Base-by-base conservation (phyloP, 2,797 vertebrate genomes). In the Pogonophryne albipinna region DNA sequence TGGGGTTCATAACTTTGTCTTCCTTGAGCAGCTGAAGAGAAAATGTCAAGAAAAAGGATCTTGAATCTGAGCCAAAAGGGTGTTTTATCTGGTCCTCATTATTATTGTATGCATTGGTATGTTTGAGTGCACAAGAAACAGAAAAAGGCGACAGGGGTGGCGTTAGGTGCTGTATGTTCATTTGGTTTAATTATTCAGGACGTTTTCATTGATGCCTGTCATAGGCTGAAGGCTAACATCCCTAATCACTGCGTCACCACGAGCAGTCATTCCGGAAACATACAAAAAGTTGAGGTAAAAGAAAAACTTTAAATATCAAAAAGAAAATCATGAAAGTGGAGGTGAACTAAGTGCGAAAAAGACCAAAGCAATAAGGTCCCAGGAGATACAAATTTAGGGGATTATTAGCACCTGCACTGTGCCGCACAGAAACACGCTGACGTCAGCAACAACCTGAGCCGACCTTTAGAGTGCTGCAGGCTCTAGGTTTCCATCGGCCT, bases 401-500 rank as follows among this genome's bases (percentile, higher is more conserved):
- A 23, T 71, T 66, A 50, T 58, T 75, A 42, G 49, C 83, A 84
- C 62, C 68, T 89, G 85, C 41, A 50, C 20, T 20, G 47, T 2
- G 67, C 77, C 61, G 59, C 27, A 70, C 41, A 51, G 52, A 71
- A 46, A 19, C 51, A 44, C 46, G 45, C 52, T 84, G 85, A 89
- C 73, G 77, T 92, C 78, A 87, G 66, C 64, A 34, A 38, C 53
- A 57, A 71, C 79, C 78, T 31, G 55, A 70, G 73, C 53, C 44
- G 44, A 85, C 83, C 85, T 78, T 79, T 63, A 1, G 59, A 86
- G 72, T 52, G 83, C 75, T 79, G 71, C 56, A 10, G 77, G 79
- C 75, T 76, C 77, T 88, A 76, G 79, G 56, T 71, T 88, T 84
- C 79, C 65, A 82, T 84, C 66, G 69, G 52, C 59, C 44, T 23